Conservation (phyloP, 1,140 invertebrate genomes). For the Goniozus legneri region DNA sequence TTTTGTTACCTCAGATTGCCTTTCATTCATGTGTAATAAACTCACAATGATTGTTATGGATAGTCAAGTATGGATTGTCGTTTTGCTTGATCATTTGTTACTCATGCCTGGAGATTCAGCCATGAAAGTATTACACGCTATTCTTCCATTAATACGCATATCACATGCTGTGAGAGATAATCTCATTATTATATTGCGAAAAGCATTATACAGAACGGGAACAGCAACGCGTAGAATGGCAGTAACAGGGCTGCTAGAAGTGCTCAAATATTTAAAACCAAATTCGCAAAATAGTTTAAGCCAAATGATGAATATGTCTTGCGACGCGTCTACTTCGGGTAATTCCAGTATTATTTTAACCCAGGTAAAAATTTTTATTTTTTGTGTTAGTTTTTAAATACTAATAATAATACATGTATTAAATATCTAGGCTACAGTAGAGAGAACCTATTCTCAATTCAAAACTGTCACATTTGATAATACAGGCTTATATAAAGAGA, state of each 20-base stretch:
- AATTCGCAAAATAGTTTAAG: constrained; percentile 47
- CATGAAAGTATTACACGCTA: constrained; percentile 50
- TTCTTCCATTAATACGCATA: constrained; percentile 53
- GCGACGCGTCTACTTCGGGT: constrained; percentile 33
- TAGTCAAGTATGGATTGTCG: constrained; percentile 47
- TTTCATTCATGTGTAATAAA: constrained; percentile 50
- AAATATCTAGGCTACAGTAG: constrained; percentile 35
- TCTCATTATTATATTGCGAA: constrained; percentile 57
- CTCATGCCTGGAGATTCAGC: constrained; percentile 43
- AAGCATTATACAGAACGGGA: constrained; percentile 56
- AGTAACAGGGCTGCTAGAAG: constrained; percentile 55
- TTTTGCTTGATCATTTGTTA: constrained; percentile 53
- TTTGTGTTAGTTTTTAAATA: too few species aligned
- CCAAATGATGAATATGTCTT: constrained; percentile 37
- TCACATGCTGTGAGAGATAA: constrained; percentile 52
- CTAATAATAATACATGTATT: too few species aligned
- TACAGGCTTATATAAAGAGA: constrained; percentile 56
- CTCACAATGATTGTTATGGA: constrained; percentile 51
- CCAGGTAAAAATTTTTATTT: constrained; percentile 28
- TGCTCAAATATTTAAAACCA: constrained; percentile 56
- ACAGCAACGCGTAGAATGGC: constrained; percentile 55
- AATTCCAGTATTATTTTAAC: constrained; percentile 51
- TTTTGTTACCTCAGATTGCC: constrained; percentile 51
- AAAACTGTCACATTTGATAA: constrained; percentile 46
- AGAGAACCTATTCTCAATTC: constrained; percentile 23